A percentile compares a stretch with the other conserved stretches of the same genome.
Conservation (phyloP, 2,888 invertebrate species). For the Phyto melanocephala region DNA sequence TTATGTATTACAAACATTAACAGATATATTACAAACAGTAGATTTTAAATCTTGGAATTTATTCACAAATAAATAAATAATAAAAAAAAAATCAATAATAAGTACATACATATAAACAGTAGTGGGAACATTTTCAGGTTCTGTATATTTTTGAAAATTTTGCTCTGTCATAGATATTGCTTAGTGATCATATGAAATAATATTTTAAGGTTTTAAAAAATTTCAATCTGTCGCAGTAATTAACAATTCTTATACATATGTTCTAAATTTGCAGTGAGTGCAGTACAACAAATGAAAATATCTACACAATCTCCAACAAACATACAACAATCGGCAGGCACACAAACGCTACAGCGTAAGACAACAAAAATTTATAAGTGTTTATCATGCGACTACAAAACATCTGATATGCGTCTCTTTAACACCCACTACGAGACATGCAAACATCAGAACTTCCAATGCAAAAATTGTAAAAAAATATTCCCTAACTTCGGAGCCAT, state of each 20-base stretch:
- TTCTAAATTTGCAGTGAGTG: conserved; percentile 67
- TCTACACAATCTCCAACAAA: conserved; percentile 69
- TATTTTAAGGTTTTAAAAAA: too few species aligned
- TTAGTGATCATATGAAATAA: too few species aligned
- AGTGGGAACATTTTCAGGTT: too few species aligned
- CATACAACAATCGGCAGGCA: conserved; percentile 68
- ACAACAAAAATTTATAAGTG: conserved; percentile 79
- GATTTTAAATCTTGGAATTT: too few species aligned
- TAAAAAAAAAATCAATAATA: too few species aligned
- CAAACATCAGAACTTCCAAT: conserved; percentile 78
- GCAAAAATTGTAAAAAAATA: conserved; percentile 78
- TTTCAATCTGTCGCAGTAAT: too few species aligned
- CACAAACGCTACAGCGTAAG: conserved; percentile 74
- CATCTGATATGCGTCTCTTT: conserved; percentile 78
- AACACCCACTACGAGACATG: conserved; percentile 78
- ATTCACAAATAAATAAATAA: too few species aligned
- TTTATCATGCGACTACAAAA: conserved; percentile 79
- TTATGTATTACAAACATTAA: too few species aligned
- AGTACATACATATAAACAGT: too few species aligned
- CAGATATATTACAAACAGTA: too few species aligned
- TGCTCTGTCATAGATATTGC: too few species aligned
- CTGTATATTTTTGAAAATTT: too few species aligned
- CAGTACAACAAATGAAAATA: conserved; percentile 72
- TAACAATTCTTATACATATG: neutral
- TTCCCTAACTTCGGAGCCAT: conserved; percentile 77